Conservation (phyloP, 2,797 vertebrate genomes). For the Odontamblyopus lacepedii region DNA sequence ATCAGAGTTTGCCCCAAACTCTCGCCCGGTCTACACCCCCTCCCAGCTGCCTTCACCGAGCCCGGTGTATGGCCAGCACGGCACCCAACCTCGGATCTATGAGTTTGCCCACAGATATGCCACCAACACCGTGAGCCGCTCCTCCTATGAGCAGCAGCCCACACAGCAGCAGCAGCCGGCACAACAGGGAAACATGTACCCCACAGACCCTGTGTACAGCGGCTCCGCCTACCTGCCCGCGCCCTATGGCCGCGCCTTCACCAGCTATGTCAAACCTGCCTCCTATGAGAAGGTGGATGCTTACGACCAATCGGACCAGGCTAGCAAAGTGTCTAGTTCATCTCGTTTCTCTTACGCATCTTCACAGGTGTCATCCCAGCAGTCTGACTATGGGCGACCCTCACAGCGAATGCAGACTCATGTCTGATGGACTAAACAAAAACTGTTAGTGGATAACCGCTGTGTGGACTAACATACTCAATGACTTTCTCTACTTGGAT, state of each 20-base stretch:
- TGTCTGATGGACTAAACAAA: conserved; percentile 76
- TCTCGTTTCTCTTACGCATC: conserved; percentile 88
- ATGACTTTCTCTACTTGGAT: conserved; percentile 51
- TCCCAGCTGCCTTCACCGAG: conserved; percentile 82
- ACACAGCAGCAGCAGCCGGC: conserved; percentile 66
- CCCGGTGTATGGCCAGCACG: conserved; percentile 81
- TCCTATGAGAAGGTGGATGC: conserved; percentile 84
- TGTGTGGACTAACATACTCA: conserved; percentile 64
- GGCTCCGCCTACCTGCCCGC: conserved; percentile 83
- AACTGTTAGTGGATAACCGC: conserved; percentile 47
- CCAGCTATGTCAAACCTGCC: conserved; percentile 85
- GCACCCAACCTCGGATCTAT: conserved; percentile 78
- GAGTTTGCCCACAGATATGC: conserved; percentile 84
- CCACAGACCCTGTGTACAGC: conserved; percentile 76
- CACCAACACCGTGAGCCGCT: conserved; percentile 77
- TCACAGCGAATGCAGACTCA: conserved; percentile 93
- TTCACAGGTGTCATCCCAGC: conserved; percentile 83
- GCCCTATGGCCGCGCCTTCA: conserved; percentile 87
- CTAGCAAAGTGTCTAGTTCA: conserved; percentile 81
- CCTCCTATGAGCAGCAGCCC: conserved; percentile 77
- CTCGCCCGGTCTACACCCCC: conserved; percentile 81
- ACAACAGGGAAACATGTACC: conserved; percentile 69
- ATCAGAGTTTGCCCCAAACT: conserved; percentile 82
- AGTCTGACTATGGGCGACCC: conserved; percentile 84
- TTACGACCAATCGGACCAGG: conserved; percentile 83